phyloP scores from a whole-genome alignment of 1,140 invertebrate species.

The Hyphantria cunea region DNA sequence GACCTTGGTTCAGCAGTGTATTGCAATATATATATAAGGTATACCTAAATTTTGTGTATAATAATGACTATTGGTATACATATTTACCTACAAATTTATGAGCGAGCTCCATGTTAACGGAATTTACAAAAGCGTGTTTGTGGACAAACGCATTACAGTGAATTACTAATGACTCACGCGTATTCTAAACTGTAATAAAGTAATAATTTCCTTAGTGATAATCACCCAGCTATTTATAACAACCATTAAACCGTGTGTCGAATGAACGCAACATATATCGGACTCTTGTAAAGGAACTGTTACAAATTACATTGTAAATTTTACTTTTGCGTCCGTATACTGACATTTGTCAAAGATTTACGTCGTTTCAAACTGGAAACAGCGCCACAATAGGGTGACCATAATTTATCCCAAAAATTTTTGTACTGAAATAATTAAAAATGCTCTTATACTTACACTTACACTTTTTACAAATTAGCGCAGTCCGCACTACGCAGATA shows the following conservation, averaged over 20 bases:
- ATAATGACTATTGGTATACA: too few species aligned
- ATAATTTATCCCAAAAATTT: not conserved
- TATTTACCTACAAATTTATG: too few species aligned
- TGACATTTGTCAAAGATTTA: not conserved
- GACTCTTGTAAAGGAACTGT: slow-evolving; percentile 6
- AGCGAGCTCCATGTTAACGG: too few species aligned
- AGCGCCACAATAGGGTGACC: slow-evolving; percentile 1
- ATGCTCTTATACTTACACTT: too few species aligned
- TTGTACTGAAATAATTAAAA: too few species aligned
- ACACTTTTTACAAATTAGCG: too few species aligned
- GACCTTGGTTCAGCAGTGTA: too few species aligned
- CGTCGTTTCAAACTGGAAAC: not conserved
- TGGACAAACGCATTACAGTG: too few species aligned
- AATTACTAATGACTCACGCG: slow-evolving; percentile 1
- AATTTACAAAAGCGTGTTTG: too few species aligned
- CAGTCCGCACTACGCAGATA: too few species aligned
- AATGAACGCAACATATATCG: slow-evolving; percentile 3
- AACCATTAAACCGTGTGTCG: slow-evolving; percentile 5
- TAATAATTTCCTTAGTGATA: slow-evolving; percentile 15
- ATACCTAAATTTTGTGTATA: too few species aligned
- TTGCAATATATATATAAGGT: too few species aligned
- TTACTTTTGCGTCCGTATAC: not conserved
- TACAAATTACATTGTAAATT: slow-evolving; percentile 7
- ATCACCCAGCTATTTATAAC: slow-evolving; percentile 16
- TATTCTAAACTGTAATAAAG: slow-evolving; percentile 15